These are phyloP conservation scores for Drosophila eugracilis DNA, from an alignment of 1,140 invertebrate genomes.

Conservation along the genomic window DNA sequence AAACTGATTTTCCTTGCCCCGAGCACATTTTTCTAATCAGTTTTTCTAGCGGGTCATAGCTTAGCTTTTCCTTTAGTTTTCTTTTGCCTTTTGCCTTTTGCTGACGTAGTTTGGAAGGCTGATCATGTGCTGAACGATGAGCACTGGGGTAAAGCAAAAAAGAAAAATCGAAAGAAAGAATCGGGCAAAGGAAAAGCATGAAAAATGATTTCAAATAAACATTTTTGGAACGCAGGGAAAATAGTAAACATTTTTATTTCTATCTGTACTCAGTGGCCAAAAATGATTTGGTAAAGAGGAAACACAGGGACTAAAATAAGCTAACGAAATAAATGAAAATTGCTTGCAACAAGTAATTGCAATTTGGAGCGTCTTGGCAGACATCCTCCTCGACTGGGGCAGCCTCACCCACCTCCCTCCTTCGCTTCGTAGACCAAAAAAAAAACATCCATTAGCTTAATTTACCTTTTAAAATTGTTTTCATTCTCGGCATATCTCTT, in stretches of 20 bases:
- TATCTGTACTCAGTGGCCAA: slow-evolving; percentile 8
- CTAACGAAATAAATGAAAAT: slow-evolving; percentile 37
- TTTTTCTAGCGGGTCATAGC: slow-evolving; percentile 25
- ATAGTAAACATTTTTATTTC: slow-evolving; percentile 46
- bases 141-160: slow-evolving; percentile 8
- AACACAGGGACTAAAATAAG: slow-evolving; percentile 45
- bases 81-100: slow-evolving; percentile 13
- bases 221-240: slow-evolving; percentile 22
- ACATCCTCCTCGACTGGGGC: not conserved
- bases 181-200: slow-evolving; percentile 14
- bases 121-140: slow-evolving; percentile 48
- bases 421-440: not conserved
- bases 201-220: slow-evolving; percentile 55
- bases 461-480: slow-evolving; percentile 78
- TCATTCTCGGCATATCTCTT: slow-evolving; percentile 41
- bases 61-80: slow-evolving; percentile 19
- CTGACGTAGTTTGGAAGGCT: slow-evolving; percentile 46
- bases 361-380: slow-evolving; percentile 60
- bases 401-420: not conserved
- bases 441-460: slow-evolving; percentile 60
- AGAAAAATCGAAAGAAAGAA: slow-evolving; percentile 17
- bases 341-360: slow-evolving; percentile 61
- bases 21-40: slow-evolving; percentile 31
- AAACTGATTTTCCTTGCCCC: slow-evolving; percentile 31
- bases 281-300: slow-evolving; percentile 17